Evolutionary conservation across 2,113 vertebrate species (phyloP), one percentile per base, ranked within the genome.

Genomic region (Melanotaenia duboulayi): DNA sequence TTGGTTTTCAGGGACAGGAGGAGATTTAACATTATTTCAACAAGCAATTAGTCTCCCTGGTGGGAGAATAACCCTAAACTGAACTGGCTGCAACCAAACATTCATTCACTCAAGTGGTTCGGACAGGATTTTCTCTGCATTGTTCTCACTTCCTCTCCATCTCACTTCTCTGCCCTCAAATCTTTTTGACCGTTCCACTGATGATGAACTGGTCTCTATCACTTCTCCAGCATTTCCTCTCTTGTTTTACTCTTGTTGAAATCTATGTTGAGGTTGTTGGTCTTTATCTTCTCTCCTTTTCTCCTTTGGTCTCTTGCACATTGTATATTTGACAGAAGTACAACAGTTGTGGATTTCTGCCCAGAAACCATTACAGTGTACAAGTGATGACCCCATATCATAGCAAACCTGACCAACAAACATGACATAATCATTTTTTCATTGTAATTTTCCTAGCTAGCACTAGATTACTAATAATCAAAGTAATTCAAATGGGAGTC

Each of bases 41-140:
- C 90, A 87, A 87, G 87, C 76, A 90, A 88, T 92, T 91, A 92
- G 80, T 87, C 70, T 90, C 87, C 85, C 88, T 64, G 76, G 82
- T 84, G 85, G 68, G 74, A 64, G 78, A 86, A 85, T 86, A 87
- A 89, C 89, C 88, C 78, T 75, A 50, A 69, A 81, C 44, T 90
- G 88, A 90, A 92, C 86, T 60, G 86, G 74, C 65, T 83, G 37
- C 59, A 78, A 76, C 64, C 75, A 82, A 89, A 83, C 81, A 90
- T 80, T 81, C 74, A 70, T 82, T 44, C 54, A 60, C 83, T 87
- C 81, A 86, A 87, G 84, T 82, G 75, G 59, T 67, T 84, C 73
- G 86, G 6, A 14, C 28, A 77, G 87, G 55, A 66, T 35, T 9
- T 35, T 35, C 35, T 40, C 44, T 65, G 48, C 64, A 67, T 69